These are phyloP conservation scores for Hydrophis major DNA, from an alignment of 2,797 vertebrate species.

Conservation along the genomic window DNA sequence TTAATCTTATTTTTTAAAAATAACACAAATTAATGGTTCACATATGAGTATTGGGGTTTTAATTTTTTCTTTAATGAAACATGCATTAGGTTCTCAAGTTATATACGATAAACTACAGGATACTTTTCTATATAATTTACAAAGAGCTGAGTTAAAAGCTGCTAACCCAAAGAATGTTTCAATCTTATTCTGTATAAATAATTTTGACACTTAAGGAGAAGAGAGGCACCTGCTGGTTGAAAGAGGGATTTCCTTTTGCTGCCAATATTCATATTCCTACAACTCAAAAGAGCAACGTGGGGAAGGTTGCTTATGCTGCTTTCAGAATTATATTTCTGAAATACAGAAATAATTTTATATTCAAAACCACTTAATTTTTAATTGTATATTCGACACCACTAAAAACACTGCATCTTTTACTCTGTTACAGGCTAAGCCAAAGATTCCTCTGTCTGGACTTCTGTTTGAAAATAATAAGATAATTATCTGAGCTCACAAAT, in stretches of 20 bases:
- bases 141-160: not conserved
- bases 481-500: not conserved
- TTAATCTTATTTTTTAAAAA: not conserved
- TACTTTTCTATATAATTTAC: not conserved
- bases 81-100: not conserved
- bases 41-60: not conserved
- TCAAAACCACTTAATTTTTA: not conserved
- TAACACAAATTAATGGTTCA: not conserved
- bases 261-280: not conserved
- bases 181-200: not conserved
- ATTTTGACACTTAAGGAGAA: not conserved
- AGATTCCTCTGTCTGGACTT: not conserved
- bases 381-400: not conserved
- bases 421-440: not conserved
- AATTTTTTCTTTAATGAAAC: not conserved
- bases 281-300: not conserved
- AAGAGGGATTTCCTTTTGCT: not conserved
- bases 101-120: not conserved
- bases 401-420: not conserved
- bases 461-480: not conserved
- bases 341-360: not conserved
- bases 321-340: not conserved
- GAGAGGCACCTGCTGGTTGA: not conserved
- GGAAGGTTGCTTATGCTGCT: not conserved
- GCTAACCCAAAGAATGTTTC: not conserved